phyloP scores from a whole-genome alignment of 1,140 invertebrate genomes.

The Trissolcus basalis region DNA sequence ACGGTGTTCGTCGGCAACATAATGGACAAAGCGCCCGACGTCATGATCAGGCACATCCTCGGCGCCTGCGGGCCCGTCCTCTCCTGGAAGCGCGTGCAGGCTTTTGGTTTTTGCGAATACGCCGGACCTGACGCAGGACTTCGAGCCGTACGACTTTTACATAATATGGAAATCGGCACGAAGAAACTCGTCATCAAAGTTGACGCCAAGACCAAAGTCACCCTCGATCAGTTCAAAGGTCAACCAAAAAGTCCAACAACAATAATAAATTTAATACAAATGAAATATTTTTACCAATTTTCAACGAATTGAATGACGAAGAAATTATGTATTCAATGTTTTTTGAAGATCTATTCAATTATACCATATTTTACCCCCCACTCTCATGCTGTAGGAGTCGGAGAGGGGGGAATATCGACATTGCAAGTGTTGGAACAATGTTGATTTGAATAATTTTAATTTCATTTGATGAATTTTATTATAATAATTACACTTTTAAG shows the following conservation, averaged over 20 bases:
- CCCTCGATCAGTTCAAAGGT: conserved; percentile 95
- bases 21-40: conserved; percentile 94
- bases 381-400: too few relatives aligned
- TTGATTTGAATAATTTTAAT: too few relatives aligned
- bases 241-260: conserved; percentile 29
- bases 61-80: conserved; percentile 93
- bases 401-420: too few relatives aligned
- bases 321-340: too few relatives aligned
- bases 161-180: conserved; percentile 94
- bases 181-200: conserved; percentile 97
- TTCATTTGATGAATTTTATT: too few relatives aligned
- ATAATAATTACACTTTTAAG: too few relatives aligned
- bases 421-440: too few relatives aligned
- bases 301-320: too few relatives aligned
- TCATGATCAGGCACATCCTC: conserved; percentile 94
- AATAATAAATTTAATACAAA: background rate
- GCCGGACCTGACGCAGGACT: conserved; percentile 95
- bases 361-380: too few relatives aligned
- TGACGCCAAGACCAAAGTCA: conserved; percentile 97
- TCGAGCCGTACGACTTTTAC: conserved; percentile 93
- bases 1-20: conserved; percentile 99
- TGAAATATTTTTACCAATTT: too few relatives aligned
- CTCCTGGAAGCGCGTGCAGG: conserved; percentile 98
- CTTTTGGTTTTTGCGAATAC: conserved; percentile 99
- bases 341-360: too few relatives aligned